Conservation (phyloP, 2,797 vertebrate genomes). For the Gymnothorax reevesii region DNA sequence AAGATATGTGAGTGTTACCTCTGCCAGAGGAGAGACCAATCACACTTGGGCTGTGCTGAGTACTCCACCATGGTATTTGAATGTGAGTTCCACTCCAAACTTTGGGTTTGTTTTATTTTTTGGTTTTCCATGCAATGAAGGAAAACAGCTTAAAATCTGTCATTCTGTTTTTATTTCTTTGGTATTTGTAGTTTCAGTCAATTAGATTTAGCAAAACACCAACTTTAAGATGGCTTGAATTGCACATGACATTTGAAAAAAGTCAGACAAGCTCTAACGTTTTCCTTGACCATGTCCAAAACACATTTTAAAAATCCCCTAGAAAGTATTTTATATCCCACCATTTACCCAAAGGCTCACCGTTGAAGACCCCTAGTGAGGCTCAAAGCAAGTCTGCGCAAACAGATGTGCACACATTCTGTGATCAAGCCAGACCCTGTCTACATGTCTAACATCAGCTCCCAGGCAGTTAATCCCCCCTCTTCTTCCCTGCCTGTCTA, state of each 20-base stretch:
- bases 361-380: not conserved
- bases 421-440: not conserved
- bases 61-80: too few species aligned
- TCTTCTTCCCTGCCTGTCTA: conserved; percentile 10
- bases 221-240: not conserved
- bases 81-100: too few species aligned
- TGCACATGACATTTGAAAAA: not conserved
- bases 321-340: not conserved
- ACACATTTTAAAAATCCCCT: not conserved
- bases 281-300: not conserved
- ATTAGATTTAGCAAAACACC: not conserved
- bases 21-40: too few species aligned
- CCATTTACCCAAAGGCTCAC: not conserved
- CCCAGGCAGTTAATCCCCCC: not conserved
- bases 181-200: too few species aligned
- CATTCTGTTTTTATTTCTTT: too few species aligned
- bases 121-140: too few species aligned
- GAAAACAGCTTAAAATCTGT: too few species aligned
- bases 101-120: too few species aligned
- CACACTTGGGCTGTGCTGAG: too few species aligned
- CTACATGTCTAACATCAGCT: conserved; percentile 12
- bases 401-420: not conserved
- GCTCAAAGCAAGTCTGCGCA: not conserved
- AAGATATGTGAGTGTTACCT: too few species aligned
- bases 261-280: not conserved